phyloP scores from a whole-genome alignment of 2,113 vertebrate genomes.

The Colistium nudipinnis region DNA sequence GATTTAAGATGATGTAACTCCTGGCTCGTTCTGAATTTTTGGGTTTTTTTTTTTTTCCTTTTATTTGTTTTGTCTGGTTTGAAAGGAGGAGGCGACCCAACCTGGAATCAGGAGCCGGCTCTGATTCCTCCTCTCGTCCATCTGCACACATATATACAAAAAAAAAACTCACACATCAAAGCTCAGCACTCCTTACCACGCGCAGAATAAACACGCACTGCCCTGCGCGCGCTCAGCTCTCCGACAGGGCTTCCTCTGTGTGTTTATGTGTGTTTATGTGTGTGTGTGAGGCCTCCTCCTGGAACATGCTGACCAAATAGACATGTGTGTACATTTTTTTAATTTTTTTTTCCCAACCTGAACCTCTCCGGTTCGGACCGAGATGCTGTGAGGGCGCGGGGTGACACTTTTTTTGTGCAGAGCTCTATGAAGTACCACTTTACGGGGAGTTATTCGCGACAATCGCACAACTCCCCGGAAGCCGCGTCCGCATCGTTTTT shows the following conservation, averaged over 20 bases:
- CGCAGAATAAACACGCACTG: conserved; percentile 62
- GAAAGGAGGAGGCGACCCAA: conserved; percentile 27
- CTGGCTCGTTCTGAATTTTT: too few relatives aligned
- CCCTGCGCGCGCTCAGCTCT: conserved; percentile 60
- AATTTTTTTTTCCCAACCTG: background rate
- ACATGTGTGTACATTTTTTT: conserved; percentile 42
- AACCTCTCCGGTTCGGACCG: conserved; percentile 32
- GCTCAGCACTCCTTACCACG: conserved; percentile 49
- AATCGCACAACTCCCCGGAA: conserved; percentile 52
- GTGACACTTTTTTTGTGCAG: conserved; percentile 33
- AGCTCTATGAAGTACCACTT: conserved; percentile 63
- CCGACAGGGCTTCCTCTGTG: conserved; percentile 53
- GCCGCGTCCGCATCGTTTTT: conserved; percentile 67
- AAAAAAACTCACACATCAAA: conserved; percentile 67
- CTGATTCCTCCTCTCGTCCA: conserved; percentile 56
- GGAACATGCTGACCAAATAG: conserved; percentile 38
- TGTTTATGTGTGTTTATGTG: conserved; percentile 52
- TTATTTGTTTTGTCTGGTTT: too few relatives aligned
- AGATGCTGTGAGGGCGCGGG: conserved; percentile 11
- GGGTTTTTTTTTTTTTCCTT: background rate
- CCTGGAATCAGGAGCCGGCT: conserved; percentile 46
- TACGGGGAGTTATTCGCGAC: conserved; percentile 61
- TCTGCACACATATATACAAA: conserved; percentile 63
- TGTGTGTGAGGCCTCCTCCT: conserved; percentile 42
- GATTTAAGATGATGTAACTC: background rate